Base-by-base conservation (phyloP, 2,888 invertebrate genomes). In the Acleris laterana region DNA sequence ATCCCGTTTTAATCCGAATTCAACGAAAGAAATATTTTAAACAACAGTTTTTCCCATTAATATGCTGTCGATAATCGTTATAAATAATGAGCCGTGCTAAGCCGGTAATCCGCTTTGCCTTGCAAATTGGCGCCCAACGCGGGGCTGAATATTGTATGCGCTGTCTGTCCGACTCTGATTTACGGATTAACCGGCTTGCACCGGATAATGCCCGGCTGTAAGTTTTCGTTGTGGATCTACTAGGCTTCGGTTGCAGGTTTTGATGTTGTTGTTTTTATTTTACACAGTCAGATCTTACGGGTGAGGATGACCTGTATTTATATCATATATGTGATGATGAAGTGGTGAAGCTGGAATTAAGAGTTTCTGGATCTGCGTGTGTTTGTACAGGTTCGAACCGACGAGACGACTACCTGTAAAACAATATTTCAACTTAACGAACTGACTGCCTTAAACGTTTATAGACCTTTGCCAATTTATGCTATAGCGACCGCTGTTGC, bases 81-180 rank as follows among this genome's bases (percentile, higher is more conserved):
- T 53, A 53, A 55, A 55, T 42, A 19, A 55, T 55, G 55, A 42
- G 55, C 46, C 5, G 19, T 22, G 17, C 55, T 55, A 55, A 55
- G 38, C 55, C 20, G 42, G 55, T 72, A 72, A 77, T 74, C 73
- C 68, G 70, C 59, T 70, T 56, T 65, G 71, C 68, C 69, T 73
- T 71, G 72, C 72, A 70, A 71, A 71, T 68, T 71, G 55, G 20
- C 55, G 38, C 70, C 71, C 74, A 66, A 46, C 69, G 69, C 65
- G 74, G 63, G 68, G 56, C 61, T 77, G 72, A 72, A 77, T 76
- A 73, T 74, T 77, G 70, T 69, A 76, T 65, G 71, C 52, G 62
- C 67, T 49, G 69, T 66, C 62, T 49, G 66, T 32, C 69, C 69
- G 69, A 61, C 50, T 55, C 68, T 59, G 68, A 63, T 61, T 52